Evolutionary conservation across 2,888 invertebrate genomes (phyloP).

Genomic region (Philonicus albiceps): DNA sequence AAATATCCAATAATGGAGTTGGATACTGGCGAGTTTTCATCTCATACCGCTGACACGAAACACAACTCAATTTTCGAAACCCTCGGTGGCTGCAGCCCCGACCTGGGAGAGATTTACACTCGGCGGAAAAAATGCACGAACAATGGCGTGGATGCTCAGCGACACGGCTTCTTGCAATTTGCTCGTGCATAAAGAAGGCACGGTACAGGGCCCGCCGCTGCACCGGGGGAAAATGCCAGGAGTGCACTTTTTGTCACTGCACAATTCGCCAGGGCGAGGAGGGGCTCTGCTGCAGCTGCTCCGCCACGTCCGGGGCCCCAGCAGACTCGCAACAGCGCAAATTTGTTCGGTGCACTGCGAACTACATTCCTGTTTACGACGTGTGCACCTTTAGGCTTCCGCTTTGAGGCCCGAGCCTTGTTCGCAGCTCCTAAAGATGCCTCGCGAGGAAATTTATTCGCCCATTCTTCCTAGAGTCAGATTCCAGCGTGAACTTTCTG

Average conservation of each 20-base stretch:
- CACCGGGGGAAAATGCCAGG: neutral
- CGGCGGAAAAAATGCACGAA: neutral
- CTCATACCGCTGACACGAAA: neutral
- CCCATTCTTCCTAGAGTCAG: constrained; percentile 27
- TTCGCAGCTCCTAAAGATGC: constrained; percentile 31
- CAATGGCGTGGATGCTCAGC: constrained; percentile 22
- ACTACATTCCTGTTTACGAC: constrained; percentile 29
- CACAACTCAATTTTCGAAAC: constrained; percentile 35
- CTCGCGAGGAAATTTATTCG: constrained; percentile 31
- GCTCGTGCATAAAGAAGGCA: constrained; percentile 44
- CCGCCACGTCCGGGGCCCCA: neutral
- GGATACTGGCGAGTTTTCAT: neutral
- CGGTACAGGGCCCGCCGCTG: neutral
- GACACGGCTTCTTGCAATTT: constrained; percentile 45
- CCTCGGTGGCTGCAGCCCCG: neutral
- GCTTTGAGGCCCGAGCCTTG: constrained; percentile 8
- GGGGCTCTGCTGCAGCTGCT: neutral
- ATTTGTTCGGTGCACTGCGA: constrained; percentile 29
- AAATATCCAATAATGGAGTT: constrained; percentile 8
- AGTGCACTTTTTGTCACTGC: constrained; percentile 19
- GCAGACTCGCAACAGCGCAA: constrained; percentile 10
- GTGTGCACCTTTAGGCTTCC: constrained; percentile 26
- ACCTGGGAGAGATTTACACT: neutral
- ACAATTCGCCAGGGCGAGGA: neutral
- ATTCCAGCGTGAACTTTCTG: constrained; percentile 37